phyloP scores from a whole-genome alignment of 2,888 invertebrate species.

The Sicus ferrugineus region DNA sequence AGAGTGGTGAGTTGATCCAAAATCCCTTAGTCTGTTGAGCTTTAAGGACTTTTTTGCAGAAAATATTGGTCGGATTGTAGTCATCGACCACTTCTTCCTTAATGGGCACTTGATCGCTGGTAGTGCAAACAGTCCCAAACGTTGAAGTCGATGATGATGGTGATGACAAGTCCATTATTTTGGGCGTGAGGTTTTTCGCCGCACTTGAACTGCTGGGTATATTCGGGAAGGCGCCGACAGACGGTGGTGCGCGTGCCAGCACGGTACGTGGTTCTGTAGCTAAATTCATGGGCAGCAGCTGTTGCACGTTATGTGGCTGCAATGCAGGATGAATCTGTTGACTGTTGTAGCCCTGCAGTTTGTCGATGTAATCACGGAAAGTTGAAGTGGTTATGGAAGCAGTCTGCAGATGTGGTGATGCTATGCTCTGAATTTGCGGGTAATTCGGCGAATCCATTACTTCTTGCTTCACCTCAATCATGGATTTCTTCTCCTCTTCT shows the following conservation, averaged over 20 bases:
- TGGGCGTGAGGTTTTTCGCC: slow-evolving; percentile 58
- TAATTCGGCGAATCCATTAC: slow-evolving; percentile 57
- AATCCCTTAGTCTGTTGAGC: slow-evolving; percentile 64
- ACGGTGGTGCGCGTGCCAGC: slow-evolving; percentile 36
- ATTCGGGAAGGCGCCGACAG: slow-evolving; percentile 1
- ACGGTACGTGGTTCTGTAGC: slow-evolving; percentile 48
- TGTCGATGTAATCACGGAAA: slow-evolving; percentile 40
- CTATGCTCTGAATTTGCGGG: slow-evolving; percentile 22
- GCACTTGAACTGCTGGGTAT: slow-evolving; percentile 41
- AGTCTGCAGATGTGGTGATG: slow-evolving; percentile 39
- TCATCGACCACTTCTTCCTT: slow-evolving; percentile 60
- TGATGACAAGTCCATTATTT: slow-evolving; percentile 52
- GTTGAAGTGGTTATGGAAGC: slow-evolving; percentile 33
- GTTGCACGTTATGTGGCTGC: slow-evolving; percentile 34
- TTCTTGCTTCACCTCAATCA: slow-evolving; percentile 59
- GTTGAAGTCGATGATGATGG: slow-evolving; percentile 42
- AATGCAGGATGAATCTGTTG: slow-evolving; percentile 34
- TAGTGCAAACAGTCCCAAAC: not conserved
- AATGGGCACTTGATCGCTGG: slow-evolving; percentile 39
- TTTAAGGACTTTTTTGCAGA: slow-evolving; percentile 63
- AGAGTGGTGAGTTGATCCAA: slow-evolving; percentile 56
- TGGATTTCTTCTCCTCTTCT: slow-evolving; percentile 46
- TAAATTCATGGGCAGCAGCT: slow-evolving; percentile 62
- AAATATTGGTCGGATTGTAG: slow-evolving; percentile 59
- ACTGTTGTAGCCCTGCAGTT: slow-evolving; percentile 38